Conservation (phyloP, 2,888 invertebrate species). For the Thymelicus lineola region DNA sequence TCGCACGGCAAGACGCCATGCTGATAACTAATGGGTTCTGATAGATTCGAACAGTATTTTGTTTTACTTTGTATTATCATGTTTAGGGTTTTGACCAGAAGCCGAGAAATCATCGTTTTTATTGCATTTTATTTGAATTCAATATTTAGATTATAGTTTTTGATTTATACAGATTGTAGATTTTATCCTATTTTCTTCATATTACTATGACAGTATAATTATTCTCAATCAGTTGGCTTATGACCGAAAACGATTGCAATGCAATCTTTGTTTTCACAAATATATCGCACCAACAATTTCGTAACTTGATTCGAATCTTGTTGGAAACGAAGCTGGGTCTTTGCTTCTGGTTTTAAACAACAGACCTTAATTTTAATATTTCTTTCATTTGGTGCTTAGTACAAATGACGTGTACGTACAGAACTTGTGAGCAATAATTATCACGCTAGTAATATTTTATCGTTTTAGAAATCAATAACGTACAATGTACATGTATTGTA, state of each 20-base stretch:
- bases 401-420: slow-evolving; percentile 14
- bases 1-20: background rate
- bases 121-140: too few relatives aligned
- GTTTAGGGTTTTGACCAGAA: background rate
- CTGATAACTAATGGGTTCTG: background rate
- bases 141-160: too few relatives aligned
- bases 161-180: too few relatives aligned
- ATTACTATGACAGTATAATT: too few relatives aligned
- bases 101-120: background rate
- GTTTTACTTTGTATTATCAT: slow-evolving; percentile 1
- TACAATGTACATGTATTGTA: background rate
- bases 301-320: background rate
- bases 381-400: slow-evolving; percentile 16
- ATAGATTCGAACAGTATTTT: slow-evolving; percentile 5
- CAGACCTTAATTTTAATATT: background rate
- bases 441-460: slow-evolving; percentile 11
- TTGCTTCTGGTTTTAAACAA: slow-evolving; percentile 1
- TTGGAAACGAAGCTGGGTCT: background rate
- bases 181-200: too few relatives aligned
- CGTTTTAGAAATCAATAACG: background rate
- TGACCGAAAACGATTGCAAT: too few relatives aligned
- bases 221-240: too few relatives aligned
- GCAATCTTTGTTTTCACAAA: too few relatives aligned
- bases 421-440: slow-evolving; percentile 3
- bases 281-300: background rate